phyloP scores from a whole-genome alignment of 2,113 vertebrate species.

The Callionymus lyra region DNA sequence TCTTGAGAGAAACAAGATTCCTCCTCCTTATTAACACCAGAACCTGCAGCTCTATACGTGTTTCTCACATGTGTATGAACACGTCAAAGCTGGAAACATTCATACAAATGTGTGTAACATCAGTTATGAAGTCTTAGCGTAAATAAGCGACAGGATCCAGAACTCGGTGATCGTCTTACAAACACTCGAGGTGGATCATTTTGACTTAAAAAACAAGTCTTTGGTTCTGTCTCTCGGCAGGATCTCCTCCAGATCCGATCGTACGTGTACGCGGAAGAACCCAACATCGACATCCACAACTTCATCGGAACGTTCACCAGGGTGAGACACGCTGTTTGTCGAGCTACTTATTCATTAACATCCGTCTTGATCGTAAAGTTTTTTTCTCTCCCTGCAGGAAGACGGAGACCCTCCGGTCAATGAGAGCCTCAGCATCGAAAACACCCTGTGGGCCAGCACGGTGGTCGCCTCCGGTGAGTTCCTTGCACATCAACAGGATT shows the following conservation, averaged over 20 bases:
- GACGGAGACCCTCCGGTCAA: slow-evolving; percentile 91
- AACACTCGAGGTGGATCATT: no score
- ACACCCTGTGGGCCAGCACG: slow-evolving; percentile 94
- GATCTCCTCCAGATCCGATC: slow-evolving; percentile 91
- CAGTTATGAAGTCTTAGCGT: no score
- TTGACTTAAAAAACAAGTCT: no score
- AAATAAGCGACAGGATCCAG: no score
- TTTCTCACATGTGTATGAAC: no score
- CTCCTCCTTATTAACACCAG: no score
- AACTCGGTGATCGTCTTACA: no score
- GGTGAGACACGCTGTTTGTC: slow-evolving; percentile 62
- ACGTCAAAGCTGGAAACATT: no score
- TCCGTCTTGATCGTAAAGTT: not conserved
- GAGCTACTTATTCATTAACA: not conserved
- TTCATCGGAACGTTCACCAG: slow-evolving; percentile 93
- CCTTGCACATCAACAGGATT: not conserved
- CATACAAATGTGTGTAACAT: no score
- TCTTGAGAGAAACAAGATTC: no score
- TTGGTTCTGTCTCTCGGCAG: slow-evolving; percentile 46
- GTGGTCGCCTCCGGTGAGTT: slow-evolving; percentile 88
- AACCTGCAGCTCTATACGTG: no score
- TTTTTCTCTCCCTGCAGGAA: slow-evolving; percentile 64
- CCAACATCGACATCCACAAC: slow-evolving; percentile 95
- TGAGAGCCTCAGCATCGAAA: slow-evolving; percentile 94
- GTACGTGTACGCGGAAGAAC: slow-evolving; percentile 88